Base-by-base conservation (phyloP, 2,113 vertebrate genomes). In the Callionymus lyra region DNA sequence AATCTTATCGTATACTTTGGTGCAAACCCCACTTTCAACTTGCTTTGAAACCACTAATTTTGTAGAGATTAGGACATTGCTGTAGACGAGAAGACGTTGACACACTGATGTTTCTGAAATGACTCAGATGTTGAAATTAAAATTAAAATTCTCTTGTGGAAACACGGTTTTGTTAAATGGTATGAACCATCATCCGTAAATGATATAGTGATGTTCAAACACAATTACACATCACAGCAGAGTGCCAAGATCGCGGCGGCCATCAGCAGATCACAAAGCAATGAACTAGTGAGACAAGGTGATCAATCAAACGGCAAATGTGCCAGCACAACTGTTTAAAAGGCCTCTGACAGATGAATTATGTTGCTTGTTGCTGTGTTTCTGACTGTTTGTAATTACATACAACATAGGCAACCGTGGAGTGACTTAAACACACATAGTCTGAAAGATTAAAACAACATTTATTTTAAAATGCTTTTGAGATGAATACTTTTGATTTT, bases 1-100 rank as follows among this genome's bases (percentile, higher is more conserved):
- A 67, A 63, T 79, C 59, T 76, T 64, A 72, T 80, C 74, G 16
- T 50, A 65, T 59, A 50, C 53, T 19, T 41, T 10, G 34, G 56
- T 50, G 65, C 56, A 54, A 70, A 47, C 52, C 53, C n/a, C n/a
- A n/a, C n/a, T 64, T 59, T 68, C 41, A 56, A 74, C 55, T 65
- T 48, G 4, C 60, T 65, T 63, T 65, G 53, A 56, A 46, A 76
- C 67, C 63, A 31, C 74, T 70, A 46, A 54, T 63, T 63, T 48
- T 14, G 41, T 43, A 45, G 16, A 38, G 53, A 73, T 74, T 44
- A 63, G 34, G 12, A 41, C 16, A 17, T 51, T 50, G 18, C 18
- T 2, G 19, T 15, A 48, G 37, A 61, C 52, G 21, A 8, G 21
- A 4, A 8, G 21, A 27, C 21, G 21, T 27, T 27, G 21, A 27